Percentiles rank a stretch among this genome's conserved stretches.
Conservation (phyloP, 2,888 invertebrate species). For the Julus scandinavius region DNA sequence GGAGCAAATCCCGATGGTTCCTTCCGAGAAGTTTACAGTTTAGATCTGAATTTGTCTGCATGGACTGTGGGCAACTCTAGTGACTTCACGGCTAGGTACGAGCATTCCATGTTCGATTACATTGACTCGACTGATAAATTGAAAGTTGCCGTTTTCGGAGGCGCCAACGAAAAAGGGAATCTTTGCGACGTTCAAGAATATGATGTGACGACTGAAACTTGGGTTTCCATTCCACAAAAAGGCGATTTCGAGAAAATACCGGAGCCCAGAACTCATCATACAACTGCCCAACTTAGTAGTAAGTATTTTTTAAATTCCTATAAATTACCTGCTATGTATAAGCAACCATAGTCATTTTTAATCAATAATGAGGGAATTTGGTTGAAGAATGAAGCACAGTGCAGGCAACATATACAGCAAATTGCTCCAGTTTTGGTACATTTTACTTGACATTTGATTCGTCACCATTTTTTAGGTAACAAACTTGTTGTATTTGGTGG, state of each 20-base stretch:
- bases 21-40: constrained; percentile 37
- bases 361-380: neutral
- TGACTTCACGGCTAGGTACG: constrained; percentile 46
- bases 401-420: neutral
- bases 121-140: neutral
- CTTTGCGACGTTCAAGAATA: constrained; percentile 48
- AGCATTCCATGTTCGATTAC: constrained; percentile 47
- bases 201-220: neutral
- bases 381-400: neutral
- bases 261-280: constrained; percentile 49
- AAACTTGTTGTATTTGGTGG: constrained; percentile 53
- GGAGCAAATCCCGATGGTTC: constrained; percentile 52
- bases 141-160: constrained; percentile 53
- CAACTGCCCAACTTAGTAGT: constrained; percentile 47
- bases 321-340: neutral
- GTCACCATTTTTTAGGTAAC: neutral
- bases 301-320: neutral
- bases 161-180: constrained; percentile 55
- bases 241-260: neutral
- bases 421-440: too few species aligned
- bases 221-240: neutral
- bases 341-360: constrained; percentile 21
- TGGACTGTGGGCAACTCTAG: constrained; percentile 4
- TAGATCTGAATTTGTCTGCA: constrained; percentile 46
- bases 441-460: neutral